Evolutionary conservation across 2,113 vertebrate genomes (phyloP).

Genomic region (Corvus hawaiiensis): DNA sequence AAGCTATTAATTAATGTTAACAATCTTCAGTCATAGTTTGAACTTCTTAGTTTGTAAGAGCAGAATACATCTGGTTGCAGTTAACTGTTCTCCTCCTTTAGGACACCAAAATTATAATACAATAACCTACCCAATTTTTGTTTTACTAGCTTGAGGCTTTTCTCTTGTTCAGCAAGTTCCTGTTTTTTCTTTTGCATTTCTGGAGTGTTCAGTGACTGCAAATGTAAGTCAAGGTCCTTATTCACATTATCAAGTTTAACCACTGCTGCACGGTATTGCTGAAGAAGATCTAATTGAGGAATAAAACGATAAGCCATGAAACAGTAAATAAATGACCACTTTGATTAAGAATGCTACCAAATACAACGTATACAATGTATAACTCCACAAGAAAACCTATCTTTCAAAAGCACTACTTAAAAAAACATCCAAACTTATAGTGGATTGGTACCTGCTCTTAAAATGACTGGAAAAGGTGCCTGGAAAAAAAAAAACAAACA

Average conservation of each 20-base stretch:
- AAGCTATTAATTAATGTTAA: neutral
- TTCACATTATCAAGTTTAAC: slow-evolving; percentile 58
- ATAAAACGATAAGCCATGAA: neutral
- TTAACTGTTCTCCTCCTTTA: neutral
- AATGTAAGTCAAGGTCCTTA: slow-evolving; percentile 57
- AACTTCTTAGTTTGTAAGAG: neutral
- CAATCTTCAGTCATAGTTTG: neutral
- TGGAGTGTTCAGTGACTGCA: slow-evolving; percentile 66
- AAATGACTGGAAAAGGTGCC: neutral
- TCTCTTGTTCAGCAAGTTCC: slow-evolving; percentile 73
- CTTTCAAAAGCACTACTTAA: neutral
- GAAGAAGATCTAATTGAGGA: slow-evolving; percentile 75
- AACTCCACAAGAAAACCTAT: neutral
- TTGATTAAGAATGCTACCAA: neutral
- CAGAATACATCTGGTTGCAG: neutral
- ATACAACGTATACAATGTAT: neutral
- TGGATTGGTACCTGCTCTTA: neutral
- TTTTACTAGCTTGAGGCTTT: slow-evolving; percentile 76
- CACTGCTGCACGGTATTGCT: slow-evolving; percentile 70
- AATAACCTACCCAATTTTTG: slow-evolving; percentile 73
- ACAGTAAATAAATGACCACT: neutral
- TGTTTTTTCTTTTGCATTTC: slow-evolving; percentile 68
- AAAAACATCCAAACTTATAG: neutral
- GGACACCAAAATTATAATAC: neutral
- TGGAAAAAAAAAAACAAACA: neutral